Base-by-base conservation (phyloP, 1,140 invertebrate genomes). In the Grapholita molesta region DNA sequence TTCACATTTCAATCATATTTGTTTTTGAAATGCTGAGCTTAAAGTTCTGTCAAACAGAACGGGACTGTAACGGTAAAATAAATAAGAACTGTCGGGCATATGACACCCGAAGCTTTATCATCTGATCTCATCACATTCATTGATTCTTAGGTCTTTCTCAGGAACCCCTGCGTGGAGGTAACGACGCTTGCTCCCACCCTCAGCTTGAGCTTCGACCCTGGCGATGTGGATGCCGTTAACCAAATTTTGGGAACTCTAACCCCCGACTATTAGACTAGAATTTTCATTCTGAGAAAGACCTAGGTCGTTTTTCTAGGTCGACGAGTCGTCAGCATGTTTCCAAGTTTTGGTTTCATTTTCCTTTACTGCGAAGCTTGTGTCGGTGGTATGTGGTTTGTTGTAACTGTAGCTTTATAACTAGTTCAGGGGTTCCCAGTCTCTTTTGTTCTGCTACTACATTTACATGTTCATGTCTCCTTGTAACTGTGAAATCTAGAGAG, bases 81-180 rank as follows among this genome's bases (percentile, higher is more conserved):
- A 65, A 72, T 35, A 67, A 35, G 84, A 84, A 88, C 85, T 77
- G 80, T 82, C 73, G 74, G 72, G 76, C 76, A 79, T 86, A 38
- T 67, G 76, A 80, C 87, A 86, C 81, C 79, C 81, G 79, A 28
- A 15, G 73, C 73, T 70, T 68, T 73, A 78, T 78, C 80, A 79
- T 78, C 66, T 82, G 77, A 83, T 88, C 85, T 89, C 86, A 88
- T 91, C 88, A 80, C 73, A 70, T 76, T 79, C 86, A 86, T 90
- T 89, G 69, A 86, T 91, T 82, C 89, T 88, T 91, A 91, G 89
- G 89, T 91, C 89, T 91, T 91, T 91, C 89, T 91, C 88, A 91
- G 89, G 89, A 86, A 84, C 73, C 85, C 72, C 78, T 80, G 76
- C 86, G 83, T 68, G 85, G 89, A 91, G 89, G 89, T 91, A 91